These are phyloP conservation scores for Zaprionus davidi DNA, from an alignment of 1,140 invertebrate species.

Conservation along the genomic window DNA sequence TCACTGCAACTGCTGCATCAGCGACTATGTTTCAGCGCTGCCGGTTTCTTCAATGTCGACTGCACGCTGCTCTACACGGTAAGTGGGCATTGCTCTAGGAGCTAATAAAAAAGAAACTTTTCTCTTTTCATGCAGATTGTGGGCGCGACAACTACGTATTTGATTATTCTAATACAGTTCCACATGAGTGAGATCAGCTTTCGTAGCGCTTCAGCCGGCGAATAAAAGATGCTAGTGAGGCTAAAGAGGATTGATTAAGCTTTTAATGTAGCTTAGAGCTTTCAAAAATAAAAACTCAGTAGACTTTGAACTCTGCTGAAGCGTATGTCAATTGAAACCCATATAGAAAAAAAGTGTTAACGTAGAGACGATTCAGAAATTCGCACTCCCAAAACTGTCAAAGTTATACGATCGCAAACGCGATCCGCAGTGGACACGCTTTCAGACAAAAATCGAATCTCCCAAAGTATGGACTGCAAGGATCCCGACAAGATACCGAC, in stretches of 20 bases:
- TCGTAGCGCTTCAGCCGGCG: neutral
- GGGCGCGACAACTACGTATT: slow-evolving; percentile 81
- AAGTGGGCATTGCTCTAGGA: slow-evolving; percentile 25
- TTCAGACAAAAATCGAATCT: slow-evolving; percentile 6
- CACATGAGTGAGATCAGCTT: slow-evolving; percentile 70
- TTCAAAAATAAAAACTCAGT: slow-evolving; percentile 13
- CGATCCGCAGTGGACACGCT: slow-evolving; percentile 13
- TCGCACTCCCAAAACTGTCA: slow-evolving; percentile 11
- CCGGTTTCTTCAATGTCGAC: slow-evolving; percentile 84
- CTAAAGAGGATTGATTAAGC: neutral
- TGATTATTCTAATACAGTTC: slow-evolving; percentile 85
- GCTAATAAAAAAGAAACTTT: neutral
- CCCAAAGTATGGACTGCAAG: slow-evolving; percentile 24
- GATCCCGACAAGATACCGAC: slow-evolving; percentile 15
- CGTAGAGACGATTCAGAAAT: slow-evolving; percentile 25
- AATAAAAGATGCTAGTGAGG: neutral
- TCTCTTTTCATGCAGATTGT: slow-evolving; percentile 67
- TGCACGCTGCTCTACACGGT: slow-evolving; percentile 84
- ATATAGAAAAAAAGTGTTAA: slow-evolving; percentile 16
- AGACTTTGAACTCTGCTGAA: slow-evolving; percentile 10
- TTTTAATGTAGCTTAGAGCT: neutral
- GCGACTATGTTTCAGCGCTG: slow-evolving; percentile 83
- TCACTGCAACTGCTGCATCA: slow-evolving; percentile 85
- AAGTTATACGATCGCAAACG: slow-evolving; percentile 18
- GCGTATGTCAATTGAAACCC: slow-evolving; percentile 12